Percentiles rank a stretch among this genome's conserved stretches.
These are phyloP conservation scores for Eurypyga helias DNA, from an alignment of 2,113 vertebrate genomes.

Conservation along the genomic window DNA sequence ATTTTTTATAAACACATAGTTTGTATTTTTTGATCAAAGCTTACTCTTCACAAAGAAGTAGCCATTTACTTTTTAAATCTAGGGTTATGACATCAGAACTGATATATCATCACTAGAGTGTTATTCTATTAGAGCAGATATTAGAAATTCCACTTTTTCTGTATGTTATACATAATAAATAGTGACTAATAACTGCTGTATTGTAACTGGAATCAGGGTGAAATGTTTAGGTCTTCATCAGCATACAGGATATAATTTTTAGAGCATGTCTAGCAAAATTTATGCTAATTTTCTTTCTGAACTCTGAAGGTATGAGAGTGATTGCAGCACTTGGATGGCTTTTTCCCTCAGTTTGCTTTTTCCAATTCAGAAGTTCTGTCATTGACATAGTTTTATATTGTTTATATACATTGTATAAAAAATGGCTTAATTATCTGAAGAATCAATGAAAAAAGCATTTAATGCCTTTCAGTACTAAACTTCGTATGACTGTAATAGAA, in stretches of 20 bases:
- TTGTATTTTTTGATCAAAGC: not conserved
- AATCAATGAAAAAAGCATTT: not conserved
- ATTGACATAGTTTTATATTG: not conserved
- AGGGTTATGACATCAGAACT: not conserved
- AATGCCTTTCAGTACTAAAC: not conserved
- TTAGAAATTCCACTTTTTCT: not conserved
- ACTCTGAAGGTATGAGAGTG: not conserved
- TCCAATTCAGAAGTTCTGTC: not conserved
- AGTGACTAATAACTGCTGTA: not conserved
- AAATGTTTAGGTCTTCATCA: not conserved
- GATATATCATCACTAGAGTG: not conserved
- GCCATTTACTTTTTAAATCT: not conserved
- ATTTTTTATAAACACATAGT: not conserved
- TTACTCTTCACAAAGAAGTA: not conserved
- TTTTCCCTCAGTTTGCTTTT: not conserved
- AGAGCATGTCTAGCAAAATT: not conserved
- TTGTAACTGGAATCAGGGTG: not conserved
- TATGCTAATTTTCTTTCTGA: not conserved
- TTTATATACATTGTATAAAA: not conserved
- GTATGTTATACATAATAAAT: not conserved
- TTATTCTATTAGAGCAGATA: not conserved
- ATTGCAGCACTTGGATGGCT: not conserved
- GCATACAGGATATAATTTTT: not conserved
- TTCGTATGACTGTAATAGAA: not conserved
- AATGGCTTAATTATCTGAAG: not conserved